Evolutionary conservation across 2,888 invertebrate species (phyloP).

Genomic region (Epinotia nisella): DNA sequence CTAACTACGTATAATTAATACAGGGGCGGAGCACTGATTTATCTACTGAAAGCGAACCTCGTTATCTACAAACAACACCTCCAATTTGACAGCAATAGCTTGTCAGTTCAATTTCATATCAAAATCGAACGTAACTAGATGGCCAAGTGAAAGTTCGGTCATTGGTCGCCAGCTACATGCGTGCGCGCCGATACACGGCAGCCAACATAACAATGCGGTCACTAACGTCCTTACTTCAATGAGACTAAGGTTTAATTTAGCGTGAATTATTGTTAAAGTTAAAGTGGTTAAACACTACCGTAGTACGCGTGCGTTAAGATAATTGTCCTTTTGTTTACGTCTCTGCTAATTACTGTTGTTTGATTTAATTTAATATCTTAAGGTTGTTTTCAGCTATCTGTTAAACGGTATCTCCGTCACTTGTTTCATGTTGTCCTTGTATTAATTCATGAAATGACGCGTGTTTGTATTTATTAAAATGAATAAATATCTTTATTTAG

Average conservation of each 20-base stretch:
- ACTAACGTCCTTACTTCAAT: slow-evolving; percentile 22
- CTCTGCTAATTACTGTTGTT: slow-evolving; percentile 18
- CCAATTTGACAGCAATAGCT: slow-evolving; percentile 13
- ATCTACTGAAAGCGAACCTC: slow-evolving; percentile 15
- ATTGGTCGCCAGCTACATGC: slow-evolving; percentile 78
- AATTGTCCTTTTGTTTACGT: slow-evolving; percentile 72
- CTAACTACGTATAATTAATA: background rate
- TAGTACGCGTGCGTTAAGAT: slow-evolving; percentile 72
- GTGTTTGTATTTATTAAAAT: background rate
- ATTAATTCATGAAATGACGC: slow-evolving; percentile 3
- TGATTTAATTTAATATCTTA: slow-evolving; percentile 31
- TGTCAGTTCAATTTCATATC: slow-evolving; percentile 58
- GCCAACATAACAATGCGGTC: slow-evolving; percentile 54
- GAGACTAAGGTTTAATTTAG: slow-evolving; percentile 48
- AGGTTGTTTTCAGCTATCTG: slow-evolving; percentile 21
- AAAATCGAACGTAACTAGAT: slow-evolving; percentile 65
- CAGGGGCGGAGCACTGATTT: background rate
- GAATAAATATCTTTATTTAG: no score
- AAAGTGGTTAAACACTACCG: slow-evolving; percentile 72
- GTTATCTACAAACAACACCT: slow-evolving; percentile 1
- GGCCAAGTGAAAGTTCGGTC: slow-evolving; percentile 83
- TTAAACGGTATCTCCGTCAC: slow-evolving; percentile 33
- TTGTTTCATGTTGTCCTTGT: slow-evolving; percentile 27
- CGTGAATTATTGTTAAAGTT: slow-evolving; percentile 33
- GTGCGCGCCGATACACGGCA: slow-evolving; percentile 72